phyloP scores from a whole-genome alignment of 2,888 invertebrate genomes.

The Steinernema hermaphroditum region DNA sequence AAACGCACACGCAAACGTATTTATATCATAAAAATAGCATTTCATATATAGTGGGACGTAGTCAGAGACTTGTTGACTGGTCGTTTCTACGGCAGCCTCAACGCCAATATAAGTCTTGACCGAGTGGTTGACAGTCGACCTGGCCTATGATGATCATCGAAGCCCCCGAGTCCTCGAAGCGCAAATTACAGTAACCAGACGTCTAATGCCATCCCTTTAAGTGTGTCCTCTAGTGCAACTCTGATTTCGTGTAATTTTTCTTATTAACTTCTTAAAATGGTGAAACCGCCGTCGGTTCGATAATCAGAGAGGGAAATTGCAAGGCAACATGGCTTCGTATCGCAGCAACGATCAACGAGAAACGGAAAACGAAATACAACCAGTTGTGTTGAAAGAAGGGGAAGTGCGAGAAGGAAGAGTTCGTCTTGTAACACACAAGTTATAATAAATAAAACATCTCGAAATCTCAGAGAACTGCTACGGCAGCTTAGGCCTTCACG shows the following conservation, averaged over 20 bases:
- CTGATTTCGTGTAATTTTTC: not conserved
- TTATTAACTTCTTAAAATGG: constrained; percentile 22
- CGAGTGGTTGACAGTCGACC: too few relatives aligned
- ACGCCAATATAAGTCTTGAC: too few relatives aligned
- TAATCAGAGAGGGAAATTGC: not conserved
- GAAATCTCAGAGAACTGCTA: not conserved
- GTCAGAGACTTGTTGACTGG: too few relatives aligned
- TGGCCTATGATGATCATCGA: too few relatives aligned
- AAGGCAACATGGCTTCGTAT: constrained; percentile 18
- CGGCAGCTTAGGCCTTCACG: constrained; percentile 24
- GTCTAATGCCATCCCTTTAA: too few relatives aligned
- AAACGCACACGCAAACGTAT: too few relatives aligned
- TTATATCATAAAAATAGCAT: too few relatives aligned
- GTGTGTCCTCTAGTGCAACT: not conserved
- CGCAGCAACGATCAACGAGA: too few relatives aligned
- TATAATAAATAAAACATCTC: constrained; percentile 32
- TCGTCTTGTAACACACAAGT: not conserved
- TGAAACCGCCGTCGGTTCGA: constrained; percentile 22
- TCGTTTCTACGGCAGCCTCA: too few relatives aligned
- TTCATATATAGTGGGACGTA: too few relatives aligned
- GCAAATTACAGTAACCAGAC: too few relatives aligned
- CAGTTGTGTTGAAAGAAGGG: not conserved
- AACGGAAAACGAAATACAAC: constrained; percentile 5
- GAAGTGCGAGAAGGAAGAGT: not conserved
- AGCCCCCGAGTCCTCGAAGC: too few relatives aligned